A percentile compares a stretch with the other conserved stretches of the same genome.
phyloP scores from a whole-genome alignment of 2,797 vertebrate genomes.

The Labeo calbasu region DNA sequence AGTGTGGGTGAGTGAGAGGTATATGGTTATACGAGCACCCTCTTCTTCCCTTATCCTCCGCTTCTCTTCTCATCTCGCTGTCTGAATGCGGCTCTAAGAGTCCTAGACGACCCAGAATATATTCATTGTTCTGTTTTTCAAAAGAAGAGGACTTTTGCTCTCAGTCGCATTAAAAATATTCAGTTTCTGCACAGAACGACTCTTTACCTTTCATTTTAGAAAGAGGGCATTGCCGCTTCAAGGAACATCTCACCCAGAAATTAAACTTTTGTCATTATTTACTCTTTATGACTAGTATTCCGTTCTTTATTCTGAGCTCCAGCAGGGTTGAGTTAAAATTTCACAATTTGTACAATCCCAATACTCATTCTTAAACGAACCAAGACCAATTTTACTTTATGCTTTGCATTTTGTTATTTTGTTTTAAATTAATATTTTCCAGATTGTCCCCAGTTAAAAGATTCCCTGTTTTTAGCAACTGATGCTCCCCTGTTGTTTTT shows the following conservation, averaged over 20 bases:
- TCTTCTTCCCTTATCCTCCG: conserved; percentile 7
- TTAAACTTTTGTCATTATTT: neutral
- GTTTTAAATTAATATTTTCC: neutral
- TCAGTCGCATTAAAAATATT: neutral
- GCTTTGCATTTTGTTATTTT: neutral
- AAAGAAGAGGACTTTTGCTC: neutral
- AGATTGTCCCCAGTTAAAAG: neutral
- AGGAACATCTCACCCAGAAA: conserved; percentile 11
- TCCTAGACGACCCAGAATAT: conserved; percentile 7
- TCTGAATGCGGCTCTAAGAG: conserved; percentile 20
- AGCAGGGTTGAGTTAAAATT: no score
- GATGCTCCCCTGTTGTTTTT: neutral
- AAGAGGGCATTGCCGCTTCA: neutral
- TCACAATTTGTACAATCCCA: neutral
- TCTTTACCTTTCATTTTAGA: conserved; percentile 18
- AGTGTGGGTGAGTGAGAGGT: conserved; percentile 14
- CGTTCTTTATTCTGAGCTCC: neutral
- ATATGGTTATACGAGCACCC: conserved; percentile 8
- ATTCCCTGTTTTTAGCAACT: neutral
- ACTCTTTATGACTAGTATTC: neutral
- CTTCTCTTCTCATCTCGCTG: conserved; percentile 24
- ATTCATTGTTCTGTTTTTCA: conserved; percentile 36
- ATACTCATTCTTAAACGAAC: neutral
- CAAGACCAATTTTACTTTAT: neutral
- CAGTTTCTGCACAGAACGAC: neutral